Evolutionary conservation across 92 coral and sea anemone genomes (phyloP), one percentile per base, ranked within the genome.

Genomic region (Porites rus): DNA sequence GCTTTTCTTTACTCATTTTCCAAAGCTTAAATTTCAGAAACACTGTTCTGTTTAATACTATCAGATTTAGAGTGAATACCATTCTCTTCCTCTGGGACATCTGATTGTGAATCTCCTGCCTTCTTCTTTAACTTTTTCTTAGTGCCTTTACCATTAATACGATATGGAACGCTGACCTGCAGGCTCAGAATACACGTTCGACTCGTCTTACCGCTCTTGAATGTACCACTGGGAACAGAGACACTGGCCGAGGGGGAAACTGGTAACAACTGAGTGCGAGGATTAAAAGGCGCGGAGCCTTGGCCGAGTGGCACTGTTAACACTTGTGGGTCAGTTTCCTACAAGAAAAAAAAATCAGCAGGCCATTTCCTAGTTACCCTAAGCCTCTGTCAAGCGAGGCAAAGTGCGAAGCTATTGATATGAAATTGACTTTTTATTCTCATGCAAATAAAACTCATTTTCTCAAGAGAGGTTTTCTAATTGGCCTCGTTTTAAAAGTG

Each of bases 251-350:
- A 87, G 76, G 98, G 94, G 9, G 95, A 87, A 11, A 86, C 85
- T 72, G 97, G 98, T 25, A 93, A 88, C 70, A 93, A 90, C 91
- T 97, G 98, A 8, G 99, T 90, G 56, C 96, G 94, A 65, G 98
- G 99, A 74, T 97, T 97, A 72, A 95, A 96, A 51, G 99, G 98
- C 5, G 95, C 97, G 16, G 94, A 91, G 66, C 96, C 96, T 72
- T 91, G 94, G 66, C 99, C 99, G 67, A 97, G 96, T 7, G 94
- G 92, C 8, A 90, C 95, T 25, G 94, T 95, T 11, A 93, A 75
- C 10, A 97, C 87, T 74, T 91, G 99, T 13, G 92, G 88, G 50
- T 93, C 98, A 69, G 75, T 83, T 77, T 97, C 99, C 99, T 97
- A 58, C 5, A 19, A 46, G 51, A 78, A 88, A 72, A 20, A 88